Evolutionary conservation across 2,797 vertebrate genomes (phyloP).

Genomic region (Pelochelys cantorii): DNA sequence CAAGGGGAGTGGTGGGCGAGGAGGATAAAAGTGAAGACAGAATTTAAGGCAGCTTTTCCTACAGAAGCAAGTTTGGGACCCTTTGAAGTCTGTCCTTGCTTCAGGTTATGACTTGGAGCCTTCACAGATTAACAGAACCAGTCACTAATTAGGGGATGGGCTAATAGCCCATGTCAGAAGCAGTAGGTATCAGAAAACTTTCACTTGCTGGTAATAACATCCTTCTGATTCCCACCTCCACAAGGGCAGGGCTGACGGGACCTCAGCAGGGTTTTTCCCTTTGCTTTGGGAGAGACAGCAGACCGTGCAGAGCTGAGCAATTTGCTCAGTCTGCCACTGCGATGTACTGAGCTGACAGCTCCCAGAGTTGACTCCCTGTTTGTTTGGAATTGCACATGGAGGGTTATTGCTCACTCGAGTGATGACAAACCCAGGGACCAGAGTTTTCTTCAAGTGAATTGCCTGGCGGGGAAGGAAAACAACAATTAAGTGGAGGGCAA

Average conservation of each 20-base stretch:
- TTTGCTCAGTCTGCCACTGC: constrained; percentile 52
- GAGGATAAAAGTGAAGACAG: background rate
- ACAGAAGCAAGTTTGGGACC: background rate
- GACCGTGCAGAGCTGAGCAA: constrained; percentile 64
- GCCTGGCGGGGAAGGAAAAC: constrained; percentile 78
- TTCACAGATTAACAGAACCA: background rate
- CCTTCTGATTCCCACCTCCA: constrained; percentile 61
- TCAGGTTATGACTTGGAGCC: constrained; percentile 29
- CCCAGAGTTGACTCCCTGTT: constrained; percentile 65
- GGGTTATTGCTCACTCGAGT: constrained; percentile 64
- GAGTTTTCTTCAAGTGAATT: constrained; percentile 80
- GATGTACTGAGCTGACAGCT: constrained; percentile 69
- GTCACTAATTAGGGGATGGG: constrained; percentile 63
- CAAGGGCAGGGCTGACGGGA: constrained; percentile 40
- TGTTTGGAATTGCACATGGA: constrained; percentile 60
- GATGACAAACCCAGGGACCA: constrained; percentile 64
- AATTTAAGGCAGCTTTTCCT: background rate
- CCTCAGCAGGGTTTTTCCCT: constrained; percentile 49
- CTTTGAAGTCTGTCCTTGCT: background rate
- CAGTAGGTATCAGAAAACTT: constrained; percentile 70
- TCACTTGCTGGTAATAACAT: constrained; percentile 57
- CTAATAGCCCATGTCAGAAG: constrained; percentile 73
- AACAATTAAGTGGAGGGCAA: constrained; percentile 72
- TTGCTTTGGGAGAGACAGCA: constrained; percentile 67
- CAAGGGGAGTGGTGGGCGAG: background rate